Evolutionary conservation across 2,888 invertebrate species (phyloP).

Genomic region (Eudasyphora cyanicolor): DNA sequence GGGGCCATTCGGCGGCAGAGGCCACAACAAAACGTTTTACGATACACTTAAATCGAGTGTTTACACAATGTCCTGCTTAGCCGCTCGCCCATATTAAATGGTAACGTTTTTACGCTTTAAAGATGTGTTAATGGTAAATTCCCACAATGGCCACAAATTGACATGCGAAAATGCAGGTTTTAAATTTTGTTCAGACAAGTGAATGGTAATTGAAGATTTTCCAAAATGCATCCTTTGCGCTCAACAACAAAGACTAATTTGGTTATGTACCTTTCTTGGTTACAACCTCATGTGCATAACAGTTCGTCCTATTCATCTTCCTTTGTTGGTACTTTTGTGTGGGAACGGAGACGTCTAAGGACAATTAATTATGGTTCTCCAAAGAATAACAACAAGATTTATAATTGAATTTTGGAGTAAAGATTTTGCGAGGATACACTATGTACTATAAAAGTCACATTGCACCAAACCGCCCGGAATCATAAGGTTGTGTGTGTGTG

Average conservation of each 20-base stretch:
- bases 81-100: conserved; percentile 49
- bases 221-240: background rate
- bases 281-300: conserved; percentile 28
- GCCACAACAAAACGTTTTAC: conserved; percentile 56
- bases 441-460: background rate
- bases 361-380: conserved; percentile 68
- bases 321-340: conserved; percentile 13
- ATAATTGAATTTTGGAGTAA: conserved; percentile 67
- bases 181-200: background rate
- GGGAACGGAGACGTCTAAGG: conserved; percentile 21
- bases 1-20: background rate
- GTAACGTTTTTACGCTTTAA: conserved; percentile 31
- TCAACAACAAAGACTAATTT: conserved; percentile 40
- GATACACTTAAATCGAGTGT: conserved; percentile 55
- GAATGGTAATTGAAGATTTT: background rate
- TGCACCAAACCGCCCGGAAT: background rate
- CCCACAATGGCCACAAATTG: background rate
- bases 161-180: background rate
- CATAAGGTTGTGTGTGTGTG: background rate
- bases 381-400: conserved; percentile 63
- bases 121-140: conserved; percentile 46
- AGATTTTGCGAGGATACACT: conserved; percentile 42
- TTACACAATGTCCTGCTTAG: conserved; percentile 43
- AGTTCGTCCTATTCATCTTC: background rate
- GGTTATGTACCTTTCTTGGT: conserved; percentile 34